Percentiles rank a stretch among this genome's conserved stretches.
These are phyloP conservation scores for Erpornis zantholeuca DNA, from an alignment of 2,113 vertebrate genomes.

Conservation along the genomic window DNA sequence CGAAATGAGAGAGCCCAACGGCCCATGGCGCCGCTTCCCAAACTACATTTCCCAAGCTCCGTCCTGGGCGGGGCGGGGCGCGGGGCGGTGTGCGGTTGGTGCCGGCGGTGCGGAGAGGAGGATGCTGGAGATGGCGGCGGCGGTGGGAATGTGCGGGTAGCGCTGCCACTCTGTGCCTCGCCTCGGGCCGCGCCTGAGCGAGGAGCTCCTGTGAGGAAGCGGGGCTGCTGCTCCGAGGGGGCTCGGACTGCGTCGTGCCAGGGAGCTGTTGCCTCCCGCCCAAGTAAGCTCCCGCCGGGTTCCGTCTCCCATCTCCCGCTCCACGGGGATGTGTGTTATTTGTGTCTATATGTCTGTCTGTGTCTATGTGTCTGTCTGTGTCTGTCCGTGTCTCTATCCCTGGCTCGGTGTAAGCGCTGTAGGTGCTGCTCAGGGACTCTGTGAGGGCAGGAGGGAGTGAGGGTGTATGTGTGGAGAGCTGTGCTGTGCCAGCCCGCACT, in stretches of 20 bases:
- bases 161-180: fast-evolving
- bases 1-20: neutral
- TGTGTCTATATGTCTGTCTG: too few relatives aligned
- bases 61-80: neutral
- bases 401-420: neutral
- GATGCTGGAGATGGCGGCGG: constrained; percentile 10
- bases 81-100: neutral
- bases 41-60: constrained; percentile 37
- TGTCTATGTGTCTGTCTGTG: neutral
- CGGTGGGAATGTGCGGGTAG: fast-evolving
- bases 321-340: neutral
- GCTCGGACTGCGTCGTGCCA: neutral
- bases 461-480: neutral
- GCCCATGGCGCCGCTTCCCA: neutral
- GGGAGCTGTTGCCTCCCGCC: neutral
- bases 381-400: neutral
- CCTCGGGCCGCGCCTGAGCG: neutral
- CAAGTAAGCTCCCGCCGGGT: neutral
- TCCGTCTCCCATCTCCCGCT: neutral
- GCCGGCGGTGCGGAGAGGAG: constrained; percentile 6
- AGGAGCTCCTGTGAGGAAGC: neutral
- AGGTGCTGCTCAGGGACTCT: neutral
- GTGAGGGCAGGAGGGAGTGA: neutral
- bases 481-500: neutral
- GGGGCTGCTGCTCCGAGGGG: too few relatives aligned